These are phyloP conservation scores for Trogon melanurus DNA, from an alignment of 2,113 vertebrate species.

Conservation along the genomic window DNA sequence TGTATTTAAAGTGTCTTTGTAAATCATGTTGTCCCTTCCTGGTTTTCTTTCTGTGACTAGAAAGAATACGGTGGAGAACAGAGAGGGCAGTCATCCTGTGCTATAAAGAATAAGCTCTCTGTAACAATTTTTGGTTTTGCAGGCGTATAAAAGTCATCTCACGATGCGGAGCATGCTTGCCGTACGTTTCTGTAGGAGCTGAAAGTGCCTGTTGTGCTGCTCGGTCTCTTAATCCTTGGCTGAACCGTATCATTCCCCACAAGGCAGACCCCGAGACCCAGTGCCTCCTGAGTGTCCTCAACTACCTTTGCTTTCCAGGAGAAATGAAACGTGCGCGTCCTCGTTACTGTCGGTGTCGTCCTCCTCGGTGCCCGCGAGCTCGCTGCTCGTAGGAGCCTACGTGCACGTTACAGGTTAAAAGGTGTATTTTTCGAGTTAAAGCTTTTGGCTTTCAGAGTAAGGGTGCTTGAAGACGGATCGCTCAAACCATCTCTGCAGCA, in stretches of 20 bases:
- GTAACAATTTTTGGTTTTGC: background rate
- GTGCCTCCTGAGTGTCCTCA: background rate
- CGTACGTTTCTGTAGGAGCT: background rate
- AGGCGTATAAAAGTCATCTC: background rate
- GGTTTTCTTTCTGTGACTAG: background rate
- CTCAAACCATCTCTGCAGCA: background rate
- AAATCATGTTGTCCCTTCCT: background rate
- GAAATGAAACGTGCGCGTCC: background rate
- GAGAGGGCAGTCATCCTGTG: background rate
- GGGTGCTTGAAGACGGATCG: background rate
- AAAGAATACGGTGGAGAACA: background rate
- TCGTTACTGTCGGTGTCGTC: background rate
- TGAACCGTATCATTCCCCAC: background rate
- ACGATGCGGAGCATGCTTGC: background rate
- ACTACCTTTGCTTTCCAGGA: background rate
- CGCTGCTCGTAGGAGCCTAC: rapidly evolving
- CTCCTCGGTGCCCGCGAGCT: background rate
- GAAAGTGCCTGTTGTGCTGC: background rate
- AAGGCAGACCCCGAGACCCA: background rate
- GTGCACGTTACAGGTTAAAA: background rate
- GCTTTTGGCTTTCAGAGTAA: background rate
- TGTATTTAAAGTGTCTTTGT: background rate
- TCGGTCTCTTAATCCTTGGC: background rate
- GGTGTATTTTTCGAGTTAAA: background rate
- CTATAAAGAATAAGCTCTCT: background rate